phyloP scores from a whole-genome alignment of 2,888 invertebrate species.

The Eilema griseolum region DNA sequence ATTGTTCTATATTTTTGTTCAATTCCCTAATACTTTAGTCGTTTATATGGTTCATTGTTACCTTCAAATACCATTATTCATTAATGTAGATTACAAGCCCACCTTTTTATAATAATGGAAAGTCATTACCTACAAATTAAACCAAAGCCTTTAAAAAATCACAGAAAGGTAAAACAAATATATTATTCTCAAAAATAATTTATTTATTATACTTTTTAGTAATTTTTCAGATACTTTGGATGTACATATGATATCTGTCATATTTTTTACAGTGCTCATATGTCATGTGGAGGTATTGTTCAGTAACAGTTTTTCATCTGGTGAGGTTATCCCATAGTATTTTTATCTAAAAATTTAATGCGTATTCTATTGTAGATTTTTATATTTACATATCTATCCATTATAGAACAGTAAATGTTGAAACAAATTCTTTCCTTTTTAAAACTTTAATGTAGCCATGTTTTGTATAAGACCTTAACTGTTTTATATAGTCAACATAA shows the following conservation, averaged over 20 bases:
- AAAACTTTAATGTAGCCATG: too few species aligned
- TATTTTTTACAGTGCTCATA: neutral
- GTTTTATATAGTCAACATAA: too few species aligned
- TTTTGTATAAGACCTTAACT: too few species aligned
- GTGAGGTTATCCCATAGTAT: neutral
- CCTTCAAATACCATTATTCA: neutral
- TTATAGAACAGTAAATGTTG: too few species aligned
- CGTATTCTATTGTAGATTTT: neutral
- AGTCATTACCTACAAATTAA: neutral
- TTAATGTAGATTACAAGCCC: slow-evolving; percentile 29
- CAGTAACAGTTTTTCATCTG: neutral
- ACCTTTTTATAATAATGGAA: neutral
- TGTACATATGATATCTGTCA: too few species aligned
- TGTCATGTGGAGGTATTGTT: too few species aligned
- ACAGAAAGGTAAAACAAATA: too few species aligned
- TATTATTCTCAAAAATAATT: too few species aligned
- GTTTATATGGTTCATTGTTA: slow-evolving; percentile 15
- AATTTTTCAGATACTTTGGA: too few species aligned
- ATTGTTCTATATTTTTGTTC: slow-evolving; percentile 65
- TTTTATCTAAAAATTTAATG: neutral
- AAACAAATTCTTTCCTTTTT: too few species aligned
- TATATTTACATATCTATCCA: too few species aligned
- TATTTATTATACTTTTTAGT: too few species aligned
- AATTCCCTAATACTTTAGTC: slow-evolving; percentile 53
- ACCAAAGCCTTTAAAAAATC: neutral